Percentiles rank a stretch among this genome's conserved stretches.
Evolutionary conservation across 2,888 invertebrate species (phyloP).

Genomic region (Lottia scabra): DNA sequence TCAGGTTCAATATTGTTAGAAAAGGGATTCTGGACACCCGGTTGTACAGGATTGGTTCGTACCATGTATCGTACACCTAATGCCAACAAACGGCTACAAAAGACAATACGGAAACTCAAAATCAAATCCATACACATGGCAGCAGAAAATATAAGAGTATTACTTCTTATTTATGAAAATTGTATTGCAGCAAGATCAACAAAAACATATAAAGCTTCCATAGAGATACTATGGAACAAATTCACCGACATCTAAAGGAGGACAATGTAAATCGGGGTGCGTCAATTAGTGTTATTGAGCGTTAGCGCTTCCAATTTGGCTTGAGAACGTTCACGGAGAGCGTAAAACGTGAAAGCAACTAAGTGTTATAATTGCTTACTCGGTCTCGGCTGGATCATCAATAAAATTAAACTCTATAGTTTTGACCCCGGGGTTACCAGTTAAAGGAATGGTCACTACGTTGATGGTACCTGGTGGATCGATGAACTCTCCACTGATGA

Average conservation of each 20-base stretch:
- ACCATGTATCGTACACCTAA: conserved; percentile 8
- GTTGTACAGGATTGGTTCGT: not conserved
- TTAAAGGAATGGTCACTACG: not conserved
- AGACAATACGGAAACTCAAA: not conserved
- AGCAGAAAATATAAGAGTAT: no score
- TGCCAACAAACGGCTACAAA: conserved; percentile 3
- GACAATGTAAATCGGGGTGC: no score
- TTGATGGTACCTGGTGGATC: conserved; percentile 13
- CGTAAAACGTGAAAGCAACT: not conserved
- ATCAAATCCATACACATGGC: not conserved
- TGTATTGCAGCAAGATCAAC: no score
- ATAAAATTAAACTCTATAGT: not conserved
- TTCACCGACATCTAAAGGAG: no score
- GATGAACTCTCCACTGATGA: not conserved
- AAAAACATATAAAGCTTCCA: no score
- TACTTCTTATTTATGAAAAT: no score
- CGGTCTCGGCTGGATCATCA: conserved; percentile 7
- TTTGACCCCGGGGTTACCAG: not conserved
- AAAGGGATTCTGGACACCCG: not conserved
- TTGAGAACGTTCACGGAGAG: no score
- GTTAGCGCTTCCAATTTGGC: no score
- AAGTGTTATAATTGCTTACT: not conserved
- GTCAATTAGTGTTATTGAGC: no score
- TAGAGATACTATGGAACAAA: no score
- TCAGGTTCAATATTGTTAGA: conserved; percentile 19